Evolutionary conservation across 1,140 invertebrate genomes (phyloP), one percentile per base, ranked within the genome.

Genomic region (Pseudomyrmex pallidus): DNA sequence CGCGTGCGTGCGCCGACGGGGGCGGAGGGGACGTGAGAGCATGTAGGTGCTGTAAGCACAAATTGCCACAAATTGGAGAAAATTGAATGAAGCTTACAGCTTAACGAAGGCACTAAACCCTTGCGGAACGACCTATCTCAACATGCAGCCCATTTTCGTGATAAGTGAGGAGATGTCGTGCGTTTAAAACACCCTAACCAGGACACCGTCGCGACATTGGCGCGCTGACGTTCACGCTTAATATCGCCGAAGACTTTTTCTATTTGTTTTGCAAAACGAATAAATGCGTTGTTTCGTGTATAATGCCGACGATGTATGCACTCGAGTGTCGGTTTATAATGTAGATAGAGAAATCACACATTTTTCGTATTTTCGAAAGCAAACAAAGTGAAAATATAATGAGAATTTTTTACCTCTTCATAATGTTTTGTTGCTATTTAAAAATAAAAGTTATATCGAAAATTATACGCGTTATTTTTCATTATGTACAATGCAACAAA

Each of bases 31-130:
- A 76, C 84, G 89, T 74, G 88, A 83, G 87, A 87, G 89, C 70
- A 87, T 91, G 89, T 91, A 88, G 85, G 88, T 90, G 91, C 90
- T 92, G 91, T 93, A 92, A 92, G 91, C 92, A 93, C 92, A 93
- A 94, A 93, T 94, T 93, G 92, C 91, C 92, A 84, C 92, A 93
- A 94, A 94, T 94, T 94, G 92, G 91, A 94, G 93, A 93, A 94
- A 93, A 94, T 94, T 94, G 93, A 94, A 94, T 93, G 92, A 93
- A 93, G 92, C 92, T 94, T 92, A 90, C 88, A 91, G 91, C 89
- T 92, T 93, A 94, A 94, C 92, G 92, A 93, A 94, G 92, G 90
- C 87, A 93, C 90, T 93, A 92, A 94, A 94, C 93, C 90, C 92
- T 91, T 87, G 89, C 88, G 91, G 87, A 93, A 92, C 91, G 92